Base-by-base conservation (phyloP, 2,113 vertebrate genomes). In the Loxodonta africana region DNA sequence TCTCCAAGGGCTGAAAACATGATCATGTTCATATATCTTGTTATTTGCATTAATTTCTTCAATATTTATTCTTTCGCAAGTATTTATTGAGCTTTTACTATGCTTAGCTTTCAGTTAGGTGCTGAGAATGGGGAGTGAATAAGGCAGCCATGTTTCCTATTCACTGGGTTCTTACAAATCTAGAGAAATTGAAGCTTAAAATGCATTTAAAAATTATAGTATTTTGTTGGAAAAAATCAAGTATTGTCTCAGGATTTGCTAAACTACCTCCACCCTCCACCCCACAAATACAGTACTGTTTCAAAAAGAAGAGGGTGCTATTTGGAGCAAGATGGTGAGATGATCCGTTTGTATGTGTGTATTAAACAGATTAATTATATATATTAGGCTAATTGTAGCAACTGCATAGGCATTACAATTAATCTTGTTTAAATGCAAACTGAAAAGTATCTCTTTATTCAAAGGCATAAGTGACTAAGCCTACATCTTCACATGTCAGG, bases 341-440 rank as follows among this genome's bases (percentile, higher is more conserved):
- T 84, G 67, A 87, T 93, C 17, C 94, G 85, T 91, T 88, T 82
- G 53, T 62, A 65, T 80, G 25, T 18, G 8, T 26, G 74, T 71
- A 74, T 74, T 10, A 97, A 62, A 81, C 23, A 84, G 85, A 97
- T 83, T 96, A 96, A 96, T 97, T 97, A 88, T 41, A 94, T 69
- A 33, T 63, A 94, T 97, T 88, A 92, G 53, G 78, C 67, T 94
- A 94, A 94, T 91, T 94, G 69, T 96, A 88, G 87, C 83, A 69
- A 91, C 76, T 89, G 25, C 78, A 30, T 87, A 78, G 48, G 48
- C 63, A 73, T 67, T 93, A 69, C 69, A 89, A 91, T 93, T 96
- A 91, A 77, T 91, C 76, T 93, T 90, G 90, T 74, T 96, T 74
- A 93, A 94, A 85, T 91, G 25, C 65, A 96, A 96, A 84, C 84